phyloP scores from a whole-genome alignment of 2,113 vertebrate genomes.

The Donacobius atricapilla region DNA sequence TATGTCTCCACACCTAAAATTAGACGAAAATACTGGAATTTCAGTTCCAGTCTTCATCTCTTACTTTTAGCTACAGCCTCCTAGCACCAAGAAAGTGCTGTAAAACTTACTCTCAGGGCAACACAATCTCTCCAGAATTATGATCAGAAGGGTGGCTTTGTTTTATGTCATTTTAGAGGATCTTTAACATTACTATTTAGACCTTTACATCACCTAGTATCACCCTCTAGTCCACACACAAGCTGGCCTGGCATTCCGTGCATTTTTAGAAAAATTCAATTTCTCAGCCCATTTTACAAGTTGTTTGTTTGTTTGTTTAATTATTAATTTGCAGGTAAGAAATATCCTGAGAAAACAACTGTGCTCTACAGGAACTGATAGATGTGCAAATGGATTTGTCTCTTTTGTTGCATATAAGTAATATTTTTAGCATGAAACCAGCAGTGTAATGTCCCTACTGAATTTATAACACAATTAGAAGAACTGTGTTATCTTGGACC shows the following conservation, averaged over 20 bases:
- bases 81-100: neutral
- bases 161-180: neutral
- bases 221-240: neutral
- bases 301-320: neutral
- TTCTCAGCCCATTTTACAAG: neutral
- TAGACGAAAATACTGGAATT: neutral
- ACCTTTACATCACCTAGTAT: neutral
- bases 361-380: neutral
- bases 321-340: neutral
- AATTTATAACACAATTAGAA: slow-evolving; percentile 27
- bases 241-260: neutral
- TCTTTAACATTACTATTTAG: neutral
- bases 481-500: neutral
- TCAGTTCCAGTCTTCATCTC: neutral
- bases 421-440: slow-evolving; percentile 9
- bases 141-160: neutral
- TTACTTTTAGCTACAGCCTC: neutral
- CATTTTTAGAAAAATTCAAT: neutral
- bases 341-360: neutral
- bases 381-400: neutral
- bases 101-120: neutral
- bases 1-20: neutral
- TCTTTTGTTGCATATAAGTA: neutral
- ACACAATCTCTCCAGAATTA: neutral
- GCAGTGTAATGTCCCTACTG: neutral